Evolutionary conservation across 2,888 invertebrate genomes (phyloP).

Genomic region (Callimorpha dominula): DNA sequence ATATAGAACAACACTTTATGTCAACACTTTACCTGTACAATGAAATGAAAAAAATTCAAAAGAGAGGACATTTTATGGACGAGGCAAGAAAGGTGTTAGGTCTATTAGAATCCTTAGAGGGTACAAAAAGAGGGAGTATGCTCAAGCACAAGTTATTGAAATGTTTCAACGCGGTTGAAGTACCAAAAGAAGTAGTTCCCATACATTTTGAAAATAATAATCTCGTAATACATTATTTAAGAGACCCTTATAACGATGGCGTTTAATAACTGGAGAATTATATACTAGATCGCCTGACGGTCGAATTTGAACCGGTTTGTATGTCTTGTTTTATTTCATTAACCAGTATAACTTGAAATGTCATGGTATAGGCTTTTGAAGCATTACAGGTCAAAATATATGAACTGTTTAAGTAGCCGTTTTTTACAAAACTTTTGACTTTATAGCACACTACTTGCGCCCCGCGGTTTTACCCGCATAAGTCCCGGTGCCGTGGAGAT

Average conservation of each 20-base stretch:
- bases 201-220: not conserved
- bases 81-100: not conserved
- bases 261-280: no score
- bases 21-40: conserved; percentile 21
- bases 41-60: conserved; percentile 25
- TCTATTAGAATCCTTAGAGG: not conserved
- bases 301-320: no score
- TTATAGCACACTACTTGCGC: no score
- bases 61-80: not conserved
- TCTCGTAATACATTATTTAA: conserved; percentile 8
- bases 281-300: no score
- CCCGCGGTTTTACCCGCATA: no score
- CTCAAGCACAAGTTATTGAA: not conserved
- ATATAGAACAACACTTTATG: conserved; percentile 11
- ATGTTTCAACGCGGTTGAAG: not conserved
- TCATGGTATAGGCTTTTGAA: no score
- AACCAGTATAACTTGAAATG: no score
- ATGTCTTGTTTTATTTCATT: no score
- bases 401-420: no score
- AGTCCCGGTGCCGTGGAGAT: no score
- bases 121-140: not conserved
- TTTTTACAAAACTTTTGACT: no score
- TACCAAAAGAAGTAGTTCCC: not conserved
- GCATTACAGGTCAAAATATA: no score
- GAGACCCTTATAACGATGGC: not conserved